Percentiles rank a stretch among this genome's conserved stretches.
phyloP scores from a whole-genome alignment of 2,797 vertebrate species.

The Anas flavirostris region DNA sequence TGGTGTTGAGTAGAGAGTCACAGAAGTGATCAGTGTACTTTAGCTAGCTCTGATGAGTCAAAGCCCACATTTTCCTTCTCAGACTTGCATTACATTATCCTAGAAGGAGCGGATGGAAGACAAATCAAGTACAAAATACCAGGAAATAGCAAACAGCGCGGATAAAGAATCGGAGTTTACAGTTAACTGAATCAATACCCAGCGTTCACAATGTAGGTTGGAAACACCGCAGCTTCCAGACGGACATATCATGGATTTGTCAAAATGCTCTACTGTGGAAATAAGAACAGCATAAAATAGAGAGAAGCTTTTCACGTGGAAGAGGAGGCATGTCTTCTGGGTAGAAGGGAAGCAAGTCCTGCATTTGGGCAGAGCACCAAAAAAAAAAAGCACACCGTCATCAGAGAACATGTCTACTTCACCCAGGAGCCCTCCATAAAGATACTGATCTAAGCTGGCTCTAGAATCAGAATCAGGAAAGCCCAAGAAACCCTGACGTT shows the following conservation, averaged over 20 bases:
- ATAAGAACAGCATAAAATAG: neutral
- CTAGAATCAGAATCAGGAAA: neutral
- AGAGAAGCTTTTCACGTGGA: neutral
- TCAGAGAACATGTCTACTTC: neutral
- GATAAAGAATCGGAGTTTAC: neutral
- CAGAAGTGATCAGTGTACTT: neutral
- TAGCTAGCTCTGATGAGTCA: neutral
- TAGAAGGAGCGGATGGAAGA: neutral
- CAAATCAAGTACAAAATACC: neutral
- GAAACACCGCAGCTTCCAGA: neutral
- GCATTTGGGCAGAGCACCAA: neutral
- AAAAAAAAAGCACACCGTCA: neutral
- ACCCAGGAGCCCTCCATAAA: neutral
- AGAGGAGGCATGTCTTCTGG: neutral
- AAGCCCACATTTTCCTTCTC: neutral
- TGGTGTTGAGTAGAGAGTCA: neutral
- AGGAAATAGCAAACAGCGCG: neutral
- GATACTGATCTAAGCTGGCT: neutral
- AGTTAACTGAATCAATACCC: neutral
- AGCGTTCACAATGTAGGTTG: neutral
- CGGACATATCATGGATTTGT: neutral
- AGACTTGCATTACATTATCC: neutral
- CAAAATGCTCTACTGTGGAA: neutral
- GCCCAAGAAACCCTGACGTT: neutral
- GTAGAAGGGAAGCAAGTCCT: neutral